Evolutionary conservation across 1,140 invertebrate species (phyloP).

Genomic region (Sitodiplosis mosellana): DNA sequence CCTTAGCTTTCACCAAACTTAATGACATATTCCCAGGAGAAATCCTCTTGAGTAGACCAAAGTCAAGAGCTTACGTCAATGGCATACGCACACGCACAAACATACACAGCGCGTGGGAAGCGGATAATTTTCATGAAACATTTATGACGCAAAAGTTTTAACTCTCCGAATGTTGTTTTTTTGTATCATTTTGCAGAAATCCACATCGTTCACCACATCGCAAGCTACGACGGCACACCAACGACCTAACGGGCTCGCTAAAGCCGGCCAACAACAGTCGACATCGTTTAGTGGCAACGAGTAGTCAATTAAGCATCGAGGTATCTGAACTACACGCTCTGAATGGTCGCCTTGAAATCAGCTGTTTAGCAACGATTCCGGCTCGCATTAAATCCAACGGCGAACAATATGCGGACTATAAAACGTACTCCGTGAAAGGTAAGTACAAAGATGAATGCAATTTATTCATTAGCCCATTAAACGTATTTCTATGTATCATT

Average conservation of each 20-base stretch:
- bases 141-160: no score
- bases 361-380: conserved; percentile 53
- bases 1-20: background rate
- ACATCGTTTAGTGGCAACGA: conserved; percentile 16
- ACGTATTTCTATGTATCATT: no score
- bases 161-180: no score
- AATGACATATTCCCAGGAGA: no score
- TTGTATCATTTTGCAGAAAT: no score
- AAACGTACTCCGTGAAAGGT: conserved; percentile 44
- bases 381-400: conserved; percentile 33
- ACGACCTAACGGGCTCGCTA: conserved; percentile 7
- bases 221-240: conserved; percentile 22
- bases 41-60: no score
- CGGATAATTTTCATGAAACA: no score
- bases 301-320: conserved; percentile 35
- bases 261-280: background rate
- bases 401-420: conserved; percentile 46
- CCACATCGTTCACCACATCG: conserved; percentile 7
- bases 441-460: conserved; percentile 20
- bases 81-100: no score
- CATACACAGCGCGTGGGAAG: no score
- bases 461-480: no score
- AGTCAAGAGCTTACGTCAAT: no score
- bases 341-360: conserved; percentile 46
- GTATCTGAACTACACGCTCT: conserved; percentile 39